Evolutionary conservation across 2,888 invertebrate genomes (phyloP), one percentile per base, ranked within the genome.

Genomic region (Anoplius nigerrimus): DNA sequence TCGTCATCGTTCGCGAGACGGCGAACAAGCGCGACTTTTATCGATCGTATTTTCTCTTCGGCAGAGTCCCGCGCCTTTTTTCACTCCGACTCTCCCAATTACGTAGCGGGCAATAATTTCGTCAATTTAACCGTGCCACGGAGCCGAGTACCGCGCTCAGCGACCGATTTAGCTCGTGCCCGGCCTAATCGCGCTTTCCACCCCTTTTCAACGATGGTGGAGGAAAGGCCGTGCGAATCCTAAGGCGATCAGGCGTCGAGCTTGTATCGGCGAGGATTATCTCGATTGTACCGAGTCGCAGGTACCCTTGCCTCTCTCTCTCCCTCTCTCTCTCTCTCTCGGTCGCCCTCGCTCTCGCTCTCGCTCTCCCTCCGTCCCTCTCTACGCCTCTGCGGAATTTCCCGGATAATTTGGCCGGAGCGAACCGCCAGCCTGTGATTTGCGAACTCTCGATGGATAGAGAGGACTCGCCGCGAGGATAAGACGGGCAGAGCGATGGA

Each of bases 351-450:
- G n/a, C n/a, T n/a, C n/a, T n/a, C n/a, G n/a, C n/a, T n/a, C n/a
- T n/a, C n/a, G n/a, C n/a, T n/a, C n/a, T n/a, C n/a, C n/a, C n/a
- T n/a, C 51, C 60, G 48, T 48, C 51, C 46, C 53, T 54, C 63
- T 61, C 53, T 64, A 69, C 69, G 72, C 55, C 62, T 68, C 51
- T 58, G 63, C 59, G 63, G 75, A 79, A 81, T 82, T 81, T 81
- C 75, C 72, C 62, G 74, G 76, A 80, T 76, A 81, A 81, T 82
- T 82, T 79, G 74, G 66, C 67, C 66, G 55, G 45, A 74, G 66
- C 67, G 64, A 71, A 69, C 69, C 69, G 63, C 66, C 71, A 74
- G 74, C 78, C 78, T 76, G 80, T 82, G 84, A 84, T 84, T 82
- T 81, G 77, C 80, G 73, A 82, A 77, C 75, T 79, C 66, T 68